Conservation (phyloP, 2,113 vertebrate genomes). For the Columba janthina region DNA sequence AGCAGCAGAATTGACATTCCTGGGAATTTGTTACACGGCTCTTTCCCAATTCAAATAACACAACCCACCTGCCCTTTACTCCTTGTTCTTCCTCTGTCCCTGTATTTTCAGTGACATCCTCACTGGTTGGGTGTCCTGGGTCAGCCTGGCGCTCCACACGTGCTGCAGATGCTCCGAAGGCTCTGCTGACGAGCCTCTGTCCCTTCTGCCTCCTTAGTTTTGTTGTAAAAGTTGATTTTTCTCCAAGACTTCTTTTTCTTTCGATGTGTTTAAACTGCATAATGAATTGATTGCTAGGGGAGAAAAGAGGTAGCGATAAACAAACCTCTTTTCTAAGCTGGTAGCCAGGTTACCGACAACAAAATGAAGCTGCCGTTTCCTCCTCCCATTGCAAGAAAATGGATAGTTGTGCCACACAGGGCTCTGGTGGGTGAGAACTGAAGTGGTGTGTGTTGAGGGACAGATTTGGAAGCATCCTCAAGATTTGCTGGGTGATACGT, state of each 20-base stretch:
- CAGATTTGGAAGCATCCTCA: background rate
- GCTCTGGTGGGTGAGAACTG: rapidly evolving
- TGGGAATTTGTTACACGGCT: background rate
- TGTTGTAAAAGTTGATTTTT: background rate
- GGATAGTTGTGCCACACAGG: background rate
- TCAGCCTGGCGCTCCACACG: background rate
- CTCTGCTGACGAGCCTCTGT: background rate
- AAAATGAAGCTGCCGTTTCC: background rate
- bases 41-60: background rate
- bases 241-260: background rate
- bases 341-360: background rate
- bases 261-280: background rate
- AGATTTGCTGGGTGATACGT: background rate
- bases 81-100: background rate
- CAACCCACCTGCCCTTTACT: background rate
- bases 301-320: background rate
- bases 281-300: background rate
- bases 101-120: background rate
- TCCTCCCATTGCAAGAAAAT: background rate
- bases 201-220: background rate
- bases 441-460: background rate
- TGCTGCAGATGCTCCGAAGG: background rate
- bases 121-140: background rate
- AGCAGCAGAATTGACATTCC: background rate
- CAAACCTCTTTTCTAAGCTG: background rate